Evolutionary conservation across 2,888 invertebrate genomes (phyloP).

Genomic region (Plebejus melissa): DNA sequence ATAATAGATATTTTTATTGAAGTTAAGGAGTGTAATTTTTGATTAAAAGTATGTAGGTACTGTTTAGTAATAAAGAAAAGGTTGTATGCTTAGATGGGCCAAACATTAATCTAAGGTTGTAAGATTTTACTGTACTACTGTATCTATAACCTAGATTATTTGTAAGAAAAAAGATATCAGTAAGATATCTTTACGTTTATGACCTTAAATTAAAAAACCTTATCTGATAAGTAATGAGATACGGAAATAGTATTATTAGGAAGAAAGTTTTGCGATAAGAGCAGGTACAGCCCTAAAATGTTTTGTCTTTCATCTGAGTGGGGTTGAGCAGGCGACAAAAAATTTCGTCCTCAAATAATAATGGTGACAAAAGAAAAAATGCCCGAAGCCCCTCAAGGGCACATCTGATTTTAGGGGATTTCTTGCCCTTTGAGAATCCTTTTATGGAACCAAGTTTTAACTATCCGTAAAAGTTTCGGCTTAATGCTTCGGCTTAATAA

Average conservation of each 20-base stretch:
- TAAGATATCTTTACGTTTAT: too few relatives aligned
- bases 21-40: too few relatives aligned
- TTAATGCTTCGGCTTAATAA: too few relatives aligned
- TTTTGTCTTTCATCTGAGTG: conserved; percentile 55
- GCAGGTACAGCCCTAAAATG: conserved; percentile 46
- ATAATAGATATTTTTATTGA: too few relatives aligned
- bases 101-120: too few relatives aligned
- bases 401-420: conserved; percentile 65
- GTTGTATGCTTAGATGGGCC: too few relatives aligned
- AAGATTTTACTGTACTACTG: too few relatives aligned
- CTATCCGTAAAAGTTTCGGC: background rate
- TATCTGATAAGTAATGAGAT: background rate
- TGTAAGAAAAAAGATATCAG: too few relatives aligned
- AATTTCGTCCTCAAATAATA: conserved; percentile 49
- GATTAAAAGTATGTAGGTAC: too few relatives aligned
- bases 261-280: background rate
- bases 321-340: conserved; percentile 69
- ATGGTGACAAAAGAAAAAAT: conserved; percentile 64
- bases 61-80: too few relatives aligned
- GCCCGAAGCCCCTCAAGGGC: conserved; percentile 53
- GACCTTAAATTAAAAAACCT: background rate
- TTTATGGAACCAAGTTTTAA: conserved; percentile 48
- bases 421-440: conserved; percentile 55
- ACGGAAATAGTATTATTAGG: background rate
- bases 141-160: too few relatives aligned